These are phyloP conservation scores for Galerucella pusilla DNA, from an alignment of 2,888 invertebrate genomes.

Conservation along the genomic window DNA sequence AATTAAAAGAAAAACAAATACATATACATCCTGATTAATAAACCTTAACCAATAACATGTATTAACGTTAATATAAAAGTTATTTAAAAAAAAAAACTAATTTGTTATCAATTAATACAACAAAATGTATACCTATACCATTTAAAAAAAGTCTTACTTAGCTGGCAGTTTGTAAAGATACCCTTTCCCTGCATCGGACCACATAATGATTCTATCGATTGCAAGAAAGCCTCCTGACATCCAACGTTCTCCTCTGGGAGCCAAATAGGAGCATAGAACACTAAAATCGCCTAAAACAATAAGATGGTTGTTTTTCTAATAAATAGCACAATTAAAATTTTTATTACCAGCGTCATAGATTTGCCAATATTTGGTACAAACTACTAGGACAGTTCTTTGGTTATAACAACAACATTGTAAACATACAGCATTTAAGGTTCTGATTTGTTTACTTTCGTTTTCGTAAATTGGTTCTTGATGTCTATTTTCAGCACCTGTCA, in stretches of 20 bases:
- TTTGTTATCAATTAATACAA: slow-evolving; percentile 16
- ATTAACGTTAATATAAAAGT: slow-evolving; percentile 15
- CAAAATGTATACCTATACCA: not conserved
- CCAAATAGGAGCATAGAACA: slow-evolving; percentile 89
- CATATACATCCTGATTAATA: slow-evolving; percentile 17
- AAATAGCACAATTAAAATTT: no score
- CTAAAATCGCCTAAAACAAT: slow-evolving; percentile 85
- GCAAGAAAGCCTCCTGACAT: slow-evolving; percentile 94
- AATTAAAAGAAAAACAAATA: not conserved
- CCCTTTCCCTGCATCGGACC: slow-evolving; percentile 96
- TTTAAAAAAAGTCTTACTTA: slow-evolving; percentile 75
- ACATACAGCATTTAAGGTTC: slow-evolving; percentile 92
- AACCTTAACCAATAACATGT: slow-evolving; percentile 13
- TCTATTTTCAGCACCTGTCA: slow-evolving; percentile 88
- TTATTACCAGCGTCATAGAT: slow-evolving; percentile 79
- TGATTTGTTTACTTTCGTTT: slow-evolving; percentile 96
- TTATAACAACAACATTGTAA: slow-evolving; percentile 95
- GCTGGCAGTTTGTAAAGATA: slow-evolving; percentile 95
- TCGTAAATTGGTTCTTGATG: slow-evolving; percentile 92
- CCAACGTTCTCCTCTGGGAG: slow-evolving; percentile 93
- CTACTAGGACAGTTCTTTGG: slow-evolving; percentile 95
- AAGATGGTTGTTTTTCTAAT: not conserved
- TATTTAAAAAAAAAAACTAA: slow-evolving; percentile 8
- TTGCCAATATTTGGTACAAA: slow-evolving; percentile 98
- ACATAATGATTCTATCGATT: slow-evolving; percentile 91